Base-by-base conservation (phyloP, 2,797 vertebrate species). In the Manis pentadactyla region DNA sequence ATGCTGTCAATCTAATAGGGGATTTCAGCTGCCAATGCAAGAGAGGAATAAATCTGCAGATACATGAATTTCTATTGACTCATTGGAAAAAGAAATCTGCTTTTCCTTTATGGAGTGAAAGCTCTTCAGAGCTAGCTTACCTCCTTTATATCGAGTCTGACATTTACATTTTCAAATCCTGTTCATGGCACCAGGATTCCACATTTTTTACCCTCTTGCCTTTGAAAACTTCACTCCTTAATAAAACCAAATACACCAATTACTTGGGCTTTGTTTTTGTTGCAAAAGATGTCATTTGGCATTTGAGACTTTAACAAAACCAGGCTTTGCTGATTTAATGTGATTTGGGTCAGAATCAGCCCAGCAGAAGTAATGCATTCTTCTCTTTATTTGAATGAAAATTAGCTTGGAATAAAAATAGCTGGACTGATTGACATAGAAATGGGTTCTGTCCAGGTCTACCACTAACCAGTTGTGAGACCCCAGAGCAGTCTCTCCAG, bases 1-100 rank as follows among this genome's bases (percentile, higher is more conserved):
- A 87, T 29, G 49, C 53, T 83, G 63, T 71, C 77, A 84, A 78
- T 93, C 81, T 89, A 96, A 93, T 96, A 92, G 68, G 4, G 53
- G 37, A 39, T 83, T 94, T 96, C 64, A 74, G 79, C 69, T 74
- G 89, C 59, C 51, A 89, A 25, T 4, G 27, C 8, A 74, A 94
- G 71, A 34, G 25, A 77, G 82, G 95, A 94, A 91, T 92, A 97
- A 77, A 94, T 94, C 39, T 82, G 42, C 66, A 94, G 73, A 68
- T 68, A 78, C 14, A 51, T 42, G 75, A 90, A 83, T 59, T 71
- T 94, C 69, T 82, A 88, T 39, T 89, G 86, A 95, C 92, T 93
- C 29, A 1, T 31, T 85, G 3, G 75, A 73, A 42, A 83, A 64
- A 29, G 27, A 97, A 96, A 95, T 85, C 75, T 4, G 5, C 53